Conservation (phyloP, 2,113 vertebrate genomes). For the Calidris pygmaea region DNA sequence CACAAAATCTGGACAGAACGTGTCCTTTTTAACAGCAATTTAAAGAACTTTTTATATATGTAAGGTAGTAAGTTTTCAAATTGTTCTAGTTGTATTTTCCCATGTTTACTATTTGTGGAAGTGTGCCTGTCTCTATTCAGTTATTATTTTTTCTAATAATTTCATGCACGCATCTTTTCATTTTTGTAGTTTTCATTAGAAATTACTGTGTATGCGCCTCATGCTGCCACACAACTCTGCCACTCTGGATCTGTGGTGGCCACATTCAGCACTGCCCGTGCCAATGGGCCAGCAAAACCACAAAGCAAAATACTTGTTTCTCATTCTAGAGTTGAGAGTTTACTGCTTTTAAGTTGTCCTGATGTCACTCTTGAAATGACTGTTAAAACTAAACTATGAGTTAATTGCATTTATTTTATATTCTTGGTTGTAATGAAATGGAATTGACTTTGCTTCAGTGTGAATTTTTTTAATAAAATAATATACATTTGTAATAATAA, state of each 20-base stretch:
- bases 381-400: conserved; percentile 86
- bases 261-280: neutral
- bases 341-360: conserved; percentile 78
- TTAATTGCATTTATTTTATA: conserved; percentile 94
- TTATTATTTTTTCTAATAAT: conserved; percentile 19
- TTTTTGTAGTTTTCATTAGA: conserved; percentile 66
- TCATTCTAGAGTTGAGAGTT: conserved; percentile 64
- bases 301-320: conserved; percentile 36
- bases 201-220: conserved; percentile 65
- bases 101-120: conserved; percentile 76
- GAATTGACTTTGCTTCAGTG: conserved; percentile 82
- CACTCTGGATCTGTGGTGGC: conserved; percentile 5
- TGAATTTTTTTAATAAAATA: conserved; percentile 73
- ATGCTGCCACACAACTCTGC: conserved; percentile 3
- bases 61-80: conserved; percentile 76
- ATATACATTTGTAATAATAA: conserved; percentile 67
- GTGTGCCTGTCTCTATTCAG: conserved; percentile 69
- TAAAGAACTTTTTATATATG: conserved; percentile 81
- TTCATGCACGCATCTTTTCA: conserved; percentile 70
- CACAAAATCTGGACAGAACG: conserved; percentile 76
- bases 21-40: conserved; percentile 82
- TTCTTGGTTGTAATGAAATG: conserved; percentile 91
- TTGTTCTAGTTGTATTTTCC: conserved; percentile 73
- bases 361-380: conserved; percentile 85
- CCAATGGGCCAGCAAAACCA: conserved; percentile 1